These are phyloP conservation scores for Perognathus longimembris DNA, from an alignment of 2,113 vertebrate genomes.

Conservation along the genomic window DNA sequence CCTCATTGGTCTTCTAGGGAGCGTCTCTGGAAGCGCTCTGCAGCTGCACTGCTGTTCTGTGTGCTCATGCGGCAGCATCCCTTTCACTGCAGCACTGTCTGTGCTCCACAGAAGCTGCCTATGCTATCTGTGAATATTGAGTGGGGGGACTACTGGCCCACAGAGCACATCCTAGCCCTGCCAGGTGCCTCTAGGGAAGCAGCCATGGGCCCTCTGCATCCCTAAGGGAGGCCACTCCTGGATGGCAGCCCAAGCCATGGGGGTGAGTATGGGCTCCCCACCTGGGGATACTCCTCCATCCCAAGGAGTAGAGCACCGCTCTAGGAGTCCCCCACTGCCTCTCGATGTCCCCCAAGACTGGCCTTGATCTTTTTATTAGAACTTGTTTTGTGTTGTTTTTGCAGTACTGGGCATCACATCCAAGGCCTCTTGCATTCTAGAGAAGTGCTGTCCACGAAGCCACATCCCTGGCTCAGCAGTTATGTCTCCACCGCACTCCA, in stretches of 20 bases:
- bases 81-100: no score
- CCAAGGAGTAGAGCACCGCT: fast-evolving
- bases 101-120: not conserved
- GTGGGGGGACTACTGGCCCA: no score
- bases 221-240: not conserved
- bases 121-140: no score
- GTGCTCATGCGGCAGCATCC: no score
- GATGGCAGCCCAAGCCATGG: no score
- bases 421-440: no score
- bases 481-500: no score
- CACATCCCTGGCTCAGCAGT: no score
- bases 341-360: not conserved
- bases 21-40: no score
- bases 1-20: not conserved
- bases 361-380: not conserved
- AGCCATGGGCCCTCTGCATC: not conserved
- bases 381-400: not conserved
- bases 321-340: not conserved
- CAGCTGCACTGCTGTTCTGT: fast-evolving
- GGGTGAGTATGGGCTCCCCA: no score
- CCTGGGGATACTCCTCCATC: not conserved
- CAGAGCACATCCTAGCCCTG: not conserved
- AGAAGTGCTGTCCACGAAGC: no score
- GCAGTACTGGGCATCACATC: not conserved
- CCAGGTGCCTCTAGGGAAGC: not conserved